Conservation (phyloP, 2,888 invertebrate species). For the Nemoura dubitans region DNA sequence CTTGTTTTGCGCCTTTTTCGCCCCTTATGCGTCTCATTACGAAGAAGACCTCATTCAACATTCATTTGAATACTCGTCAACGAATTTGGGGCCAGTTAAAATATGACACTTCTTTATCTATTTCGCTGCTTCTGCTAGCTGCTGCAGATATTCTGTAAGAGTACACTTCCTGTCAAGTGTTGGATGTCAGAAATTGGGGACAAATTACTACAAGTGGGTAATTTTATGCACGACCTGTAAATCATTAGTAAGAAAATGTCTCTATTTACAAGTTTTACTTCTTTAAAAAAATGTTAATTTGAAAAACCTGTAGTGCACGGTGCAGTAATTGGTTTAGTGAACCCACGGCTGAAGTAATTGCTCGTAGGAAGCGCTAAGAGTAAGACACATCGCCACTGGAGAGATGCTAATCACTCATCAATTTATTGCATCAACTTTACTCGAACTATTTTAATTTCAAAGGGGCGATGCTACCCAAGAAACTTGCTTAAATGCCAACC, state of each 20-base stretch:
- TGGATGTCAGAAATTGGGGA: neutral
- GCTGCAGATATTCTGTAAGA: neutral
- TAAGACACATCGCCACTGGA: neutral
- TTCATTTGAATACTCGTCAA: neutral
- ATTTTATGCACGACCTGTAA: neutral
- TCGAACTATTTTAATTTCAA: neutral
- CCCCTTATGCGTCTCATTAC: neutral
- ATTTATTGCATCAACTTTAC: constrained; percentile 4
- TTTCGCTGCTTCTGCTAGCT: neutral
- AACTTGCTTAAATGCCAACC: neutral
- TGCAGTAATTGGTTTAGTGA: neutral
- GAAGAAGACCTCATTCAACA: neutral
- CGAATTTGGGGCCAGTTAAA: neutral
- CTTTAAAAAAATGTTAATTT: neutral
- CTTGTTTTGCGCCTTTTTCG: neutral
- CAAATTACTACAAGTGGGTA: neutral
- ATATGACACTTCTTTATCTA: neutral
- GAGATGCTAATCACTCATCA: neutral
- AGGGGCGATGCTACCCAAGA: neutral
- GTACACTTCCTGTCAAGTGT: neutral
- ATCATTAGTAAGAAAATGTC: neutral
- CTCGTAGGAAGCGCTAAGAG: neutral
- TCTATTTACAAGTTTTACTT: neutral
- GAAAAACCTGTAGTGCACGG: neutral
- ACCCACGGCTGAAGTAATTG: neutral